phyloP scores from a whole-genome alignment of 2,797 vertebrate genomes.

The Anabas testudineus region DNA sequence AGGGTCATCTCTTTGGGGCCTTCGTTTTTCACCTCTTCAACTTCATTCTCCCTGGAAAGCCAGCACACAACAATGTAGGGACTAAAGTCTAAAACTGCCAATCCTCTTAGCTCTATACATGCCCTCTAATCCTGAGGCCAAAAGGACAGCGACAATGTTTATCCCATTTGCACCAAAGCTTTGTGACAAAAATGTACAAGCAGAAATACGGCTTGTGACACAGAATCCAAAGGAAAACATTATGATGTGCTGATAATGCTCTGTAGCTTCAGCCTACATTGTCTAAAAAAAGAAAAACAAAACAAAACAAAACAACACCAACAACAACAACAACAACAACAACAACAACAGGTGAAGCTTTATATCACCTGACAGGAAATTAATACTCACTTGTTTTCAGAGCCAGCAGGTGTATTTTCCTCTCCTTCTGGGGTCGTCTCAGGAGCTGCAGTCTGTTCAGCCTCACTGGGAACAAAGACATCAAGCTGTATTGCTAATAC shows the following conservation, averaged over 20 bases:
- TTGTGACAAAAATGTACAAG: constrained; percentile 30
- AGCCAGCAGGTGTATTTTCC: constrained; percentile 91
- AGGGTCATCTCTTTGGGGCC: constrained; percentile 99
- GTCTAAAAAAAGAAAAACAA: not conserved
- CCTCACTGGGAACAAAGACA: constrained; percentile 85
- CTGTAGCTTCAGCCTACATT: not conserved
- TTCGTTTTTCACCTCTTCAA: constrained; percentile 97
- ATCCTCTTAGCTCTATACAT: constrained; percentile 51
- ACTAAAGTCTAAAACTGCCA: constrained; percentile 26
- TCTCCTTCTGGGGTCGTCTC: constrained; percentile 94
- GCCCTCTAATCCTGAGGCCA: constrained; percentile 54
- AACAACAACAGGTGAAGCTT: too few relatives aligned
- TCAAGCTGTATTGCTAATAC: constrained; percentile 10
- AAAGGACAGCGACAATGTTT: constrained; percentile 40
- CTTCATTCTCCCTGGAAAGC: constrained; percentile 94
- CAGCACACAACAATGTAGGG: constrained; percentile 31
- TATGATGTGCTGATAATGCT: not conserved
- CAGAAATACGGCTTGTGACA: constrained; percentile 1
- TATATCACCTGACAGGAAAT: not conserved
- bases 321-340: too few relatives aligned
- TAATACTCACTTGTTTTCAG: constrained; percentile 96
- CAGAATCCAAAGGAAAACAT: not conserved
- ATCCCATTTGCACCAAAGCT: constrained; percentile 37
- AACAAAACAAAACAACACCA: not conserved
- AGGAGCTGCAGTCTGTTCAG: constrained; percentile 91